phyloP scores from a whole-genome alignment of 2,797 vertebrate species.

The Pseudomugil tenellus region DNA sequence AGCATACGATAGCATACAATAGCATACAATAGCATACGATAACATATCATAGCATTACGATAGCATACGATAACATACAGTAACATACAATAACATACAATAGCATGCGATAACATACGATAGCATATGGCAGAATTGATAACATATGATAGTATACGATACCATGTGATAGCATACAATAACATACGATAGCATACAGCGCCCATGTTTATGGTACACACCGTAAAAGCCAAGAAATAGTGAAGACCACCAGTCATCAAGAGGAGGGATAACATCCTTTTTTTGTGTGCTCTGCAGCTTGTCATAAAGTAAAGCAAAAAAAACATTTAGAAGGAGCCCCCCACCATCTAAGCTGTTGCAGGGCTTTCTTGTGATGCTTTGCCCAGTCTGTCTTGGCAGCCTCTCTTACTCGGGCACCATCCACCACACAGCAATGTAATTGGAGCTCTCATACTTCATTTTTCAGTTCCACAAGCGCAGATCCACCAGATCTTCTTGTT shows the following conservation, averaged over 20 bases:
- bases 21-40: no score
- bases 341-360: slow-evolving; percentile 37
- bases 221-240: slow-evolving; percentile 13
- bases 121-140: no score
- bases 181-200: no score
- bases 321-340: slow-evolving; percentile 39
- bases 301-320: slow-evolving; percentile 16
- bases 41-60: no score
- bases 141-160: no score
- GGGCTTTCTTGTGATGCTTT: slow-evolving; percentile 41
- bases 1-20: no score
- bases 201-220: slow-evolving; percentile 13
- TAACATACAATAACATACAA: no score
- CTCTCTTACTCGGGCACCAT: slow-evolving; percentile 13
- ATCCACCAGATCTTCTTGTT: slow-evolving; percentile 30
- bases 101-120: no score
- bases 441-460: slow-evolving; percentile 19
- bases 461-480: neutral
- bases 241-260: slow-evolving; percentile 12
- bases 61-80: no score
- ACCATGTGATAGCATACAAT: no score
- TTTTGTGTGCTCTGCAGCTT: neutral
- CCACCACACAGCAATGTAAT: slow-evolving; percentile 25
- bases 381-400: slow-evolving; percentile 50
- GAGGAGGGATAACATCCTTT: slow-evolving; percentile 1